Percentiles rank a stretch among this genome's conserved stretches.
phyloP scores from a whole-genome alignment of 2,888 invertebrate species.

The Leptinotarsa rubiginosa region DNA sequence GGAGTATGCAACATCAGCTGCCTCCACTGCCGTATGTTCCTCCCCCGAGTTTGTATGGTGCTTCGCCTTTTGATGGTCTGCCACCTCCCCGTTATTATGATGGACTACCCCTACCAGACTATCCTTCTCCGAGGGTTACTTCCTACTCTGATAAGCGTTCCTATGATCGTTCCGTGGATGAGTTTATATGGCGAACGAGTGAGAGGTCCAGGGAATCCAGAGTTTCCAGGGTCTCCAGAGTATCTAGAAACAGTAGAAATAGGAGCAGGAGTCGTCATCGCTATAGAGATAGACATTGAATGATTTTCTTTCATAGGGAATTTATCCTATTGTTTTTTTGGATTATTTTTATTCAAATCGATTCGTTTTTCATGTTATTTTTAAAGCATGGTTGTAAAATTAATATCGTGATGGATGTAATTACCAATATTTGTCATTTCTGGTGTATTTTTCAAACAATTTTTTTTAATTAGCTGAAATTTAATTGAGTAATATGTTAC shows the following conservation, averaged over 20 bases:
- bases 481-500: constrained; percentile 43
- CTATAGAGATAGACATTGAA: constrained; percentile 67
- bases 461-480: constrained; percentile 38
- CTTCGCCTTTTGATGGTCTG: constrained; percentile 42
- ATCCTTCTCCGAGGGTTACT: constrained; percentile 71
- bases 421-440: constrained; percentile 24
- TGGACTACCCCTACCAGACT: constrained; percentile 82
- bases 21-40: constrained; percentile 88
- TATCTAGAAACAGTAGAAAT: constrained; percentile 54
- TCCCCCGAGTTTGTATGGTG: constrained; percentile 67
- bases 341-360: constrained; percentile 30
- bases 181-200: constrained; percentile 86
- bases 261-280: constrained; percentile 64
- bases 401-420: constrained; percentile 26
- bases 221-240: constrained; percentile 43
- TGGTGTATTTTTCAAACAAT: constrained; percentile 40
- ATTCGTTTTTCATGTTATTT: constrained; percentile 27
- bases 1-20: constrained; percentile 86
- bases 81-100: constrained; percentile 84
- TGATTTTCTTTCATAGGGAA: constrained; percentile 30
- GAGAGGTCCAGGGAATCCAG: constrained; percentile 58
- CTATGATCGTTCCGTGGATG: constrained; percentile 90
- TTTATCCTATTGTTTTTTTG: constrained; percentile 17
- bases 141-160: constrained; percentile 73
- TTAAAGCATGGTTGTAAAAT: constrained; percentile 24